phyloP scores from a whole-genome alignment of 2,888 invertebrate genomes.

The Thysanoteuthis rhombus region DNA sequence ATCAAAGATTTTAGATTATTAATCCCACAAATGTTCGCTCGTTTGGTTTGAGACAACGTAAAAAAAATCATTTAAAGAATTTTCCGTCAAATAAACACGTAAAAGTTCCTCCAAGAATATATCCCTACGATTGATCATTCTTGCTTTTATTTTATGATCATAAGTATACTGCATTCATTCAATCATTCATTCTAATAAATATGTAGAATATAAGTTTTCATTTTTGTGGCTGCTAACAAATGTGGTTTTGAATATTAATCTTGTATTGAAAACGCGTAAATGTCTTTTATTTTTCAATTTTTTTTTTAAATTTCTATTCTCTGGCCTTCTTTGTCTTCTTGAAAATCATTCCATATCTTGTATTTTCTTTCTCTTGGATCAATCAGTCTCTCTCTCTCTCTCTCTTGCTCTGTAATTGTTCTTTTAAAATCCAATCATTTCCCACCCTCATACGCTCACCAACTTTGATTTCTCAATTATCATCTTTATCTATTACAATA shows the following conservation, averaged over 20 bases:
- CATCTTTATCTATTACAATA: not conserved
- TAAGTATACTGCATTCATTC: no score
- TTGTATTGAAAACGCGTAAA: no score
- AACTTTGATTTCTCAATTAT: not conserved
- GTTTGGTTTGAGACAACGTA: not conserved
- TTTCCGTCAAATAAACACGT: not conserved
- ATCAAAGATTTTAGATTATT: not conserved
- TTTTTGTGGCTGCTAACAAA: no score
- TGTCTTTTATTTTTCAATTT: not conserved
- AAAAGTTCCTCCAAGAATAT: not conserved
- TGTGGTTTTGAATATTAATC: no score
- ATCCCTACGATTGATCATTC: not conserved
- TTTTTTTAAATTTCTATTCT: not conserved
- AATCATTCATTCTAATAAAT: no score
- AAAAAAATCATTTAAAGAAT: no score
- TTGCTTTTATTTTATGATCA: not conserved
- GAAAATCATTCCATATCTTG: not conserved
- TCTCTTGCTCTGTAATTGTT: not conserved
- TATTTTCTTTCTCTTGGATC: no score
- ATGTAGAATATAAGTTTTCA: no score
- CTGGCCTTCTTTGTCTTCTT: not conserved
- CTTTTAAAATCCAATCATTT: no score
- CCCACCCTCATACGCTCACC: not conserved
- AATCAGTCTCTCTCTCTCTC: not conserved
- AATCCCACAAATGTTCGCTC: not conserved